phyloP scores from a whole-genome alignment of 2,113 vertebrate species.

The Neolamprologus cancellatus region DNA sequence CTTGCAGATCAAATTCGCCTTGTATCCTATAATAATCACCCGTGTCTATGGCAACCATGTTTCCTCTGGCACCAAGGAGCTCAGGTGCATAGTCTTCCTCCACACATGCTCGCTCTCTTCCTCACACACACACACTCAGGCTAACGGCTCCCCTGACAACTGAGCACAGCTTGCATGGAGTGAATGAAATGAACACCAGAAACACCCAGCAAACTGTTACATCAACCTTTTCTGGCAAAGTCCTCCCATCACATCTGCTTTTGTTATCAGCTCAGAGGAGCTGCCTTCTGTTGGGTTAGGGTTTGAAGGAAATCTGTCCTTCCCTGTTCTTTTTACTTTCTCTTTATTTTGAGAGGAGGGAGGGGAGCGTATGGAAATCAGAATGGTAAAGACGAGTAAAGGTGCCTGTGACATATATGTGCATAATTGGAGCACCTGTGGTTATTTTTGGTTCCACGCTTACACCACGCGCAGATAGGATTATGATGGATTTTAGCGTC shows the following conservation, averaged over 20 bases:
- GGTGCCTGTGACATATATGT: not conserved
- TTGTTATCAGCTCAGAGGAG: slow-evolving; percentile 49
- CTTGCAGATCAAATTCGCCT: not conserved
- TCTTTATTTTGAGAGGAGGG: not conserved
- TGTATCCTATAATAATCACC: slow-evolving; percentile 47
- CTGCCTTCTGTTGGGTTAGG: slow-evolving; percentile 26
- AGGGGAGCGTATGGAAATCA: not conserved
- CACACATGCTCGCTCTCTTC: not conserved
- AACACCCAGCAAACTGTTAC: slow-evolving; percentile 66
- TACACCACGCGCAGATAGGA: not conserved
- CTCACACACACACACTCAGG: not conserved
- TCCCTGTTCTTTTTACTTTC: not conserved
- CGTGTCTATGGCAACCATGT: slow-evolving; percentile 53
- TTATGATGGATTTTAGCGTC: slow-evolving; percentile 7
- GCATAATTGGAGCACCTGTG: not conserved
- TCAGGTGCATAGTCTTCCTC: slow-evolving; percentile 47
- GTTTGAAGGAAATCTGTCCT: slow-evolving; percentile 14
- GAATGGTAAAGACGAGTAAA: not conserved
- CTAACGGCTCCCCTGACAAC: slow-evolving; percentile 53
- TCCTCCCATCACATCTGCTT: slow-evolving; percentile 66
- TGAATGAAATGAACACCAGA: slow-evolving; percentile 59
- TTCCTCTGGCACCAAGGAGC: slow-evolving; percentile 36
- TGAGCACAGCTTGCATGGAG: slow-evolving; percentile 51
- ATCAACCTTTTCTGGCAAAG: slow-evolving; percentile 54
- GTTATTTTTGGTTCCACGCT: not conserved